phyloP scores from a whole-genome alignment of 2,888 invertebrate species.

The Tuta absoluta region DNA sequence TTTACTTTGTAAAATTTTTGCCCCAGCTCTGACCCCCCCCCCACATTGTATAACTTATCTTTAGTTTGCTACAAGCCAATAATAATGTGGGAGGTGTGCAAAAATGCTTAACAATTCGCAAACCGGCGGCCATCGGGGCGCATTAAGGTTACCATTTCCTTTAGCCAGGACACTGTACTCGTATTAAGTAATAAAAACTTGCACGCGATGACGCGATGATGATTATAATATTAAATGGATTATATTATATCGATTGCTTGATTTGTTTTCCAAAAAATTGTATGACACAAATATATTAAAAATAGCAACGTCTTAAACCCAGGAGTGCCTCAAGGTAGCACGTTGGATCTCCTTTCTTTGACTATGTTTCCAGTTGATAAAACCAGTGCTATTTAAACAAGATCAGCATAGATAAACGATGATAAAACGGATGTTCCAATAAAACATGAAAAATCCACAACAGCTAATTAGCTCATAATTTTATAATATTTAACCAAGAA shows the following conservation, averaged over 20 bases:
- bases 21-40: too few relatives aligned
- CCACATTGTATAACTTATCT: background rate
- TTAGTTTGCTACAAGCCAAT: background rate
- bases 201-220: background rate
- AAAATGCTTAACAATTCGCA: background rate
- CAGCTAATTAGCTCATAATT: background rate
- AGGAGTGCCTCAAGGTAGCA: background rate
- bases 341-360: background rate
- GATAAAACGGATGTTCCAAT: slow-evolving; percentile 14
- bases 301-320: too few relatives aligned
- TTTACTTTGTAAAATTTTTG: too few relatives aligned
- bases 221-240: too few relatives aligned
- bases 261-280: too few relatives aligned
- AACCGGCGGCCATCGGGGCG: slow-evolving; percentile 3
- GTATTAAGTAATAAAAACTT: slow-evolving; percentile 2
- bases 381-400: slow-evolving; percentile 1
- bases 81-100: background rate
- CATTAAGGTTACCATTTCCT: slow-evolving; percentile 8
- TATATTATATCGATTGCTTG: too few relatives aligned
- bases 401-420: background rate
- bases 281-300: background rate
- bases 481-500: slow-evolving; percentile 3
- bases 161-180: background rate
- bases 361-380: background rate
- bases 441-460: background rate